Conservation (phyloP, 2,888 invertebrate species). For the Oscheius onirici region DNA sequence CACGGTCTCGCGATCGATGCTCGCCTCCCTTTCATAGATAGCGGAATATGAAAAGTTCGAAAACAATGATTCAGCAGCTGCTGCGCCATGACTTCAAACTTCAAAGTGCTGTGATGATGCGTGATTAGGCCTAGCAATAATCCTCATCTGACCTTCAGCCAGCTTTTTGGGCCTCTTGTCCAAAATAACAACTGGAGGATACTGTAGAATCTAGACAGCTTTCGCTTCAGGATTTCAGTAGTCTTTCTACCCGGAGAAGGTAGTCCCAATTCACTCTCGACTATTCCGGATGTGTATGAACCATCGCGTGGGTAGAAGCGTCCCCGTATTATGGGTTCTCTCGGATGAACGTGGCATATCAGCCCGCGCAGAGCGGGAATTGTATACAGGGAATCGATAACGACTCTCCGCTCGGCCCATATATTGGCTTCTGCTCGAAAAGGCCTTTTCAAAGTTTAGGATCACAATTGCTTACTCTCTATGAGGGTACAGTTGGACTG, state of each 20-base stretch:
- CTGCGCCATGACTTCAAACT: too few species aligned
- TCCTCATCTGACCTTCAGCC: too few species aligned
- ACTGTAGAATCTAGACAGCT: too few species aligned
- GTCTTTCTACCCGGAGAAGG: too few species aligned
- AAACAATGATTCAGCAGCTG: slow-evolving; percentile 3
- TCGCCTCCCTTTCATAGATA: slow-evolving; percentile 19
- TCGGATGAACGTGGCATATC: slow-evolving; percentile 30
- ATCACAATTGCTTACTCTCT: too few species aligned
- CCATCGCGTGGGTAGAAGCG: slow-evolving; percentile 21
- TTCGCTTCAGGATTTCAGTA: too few species aligned
- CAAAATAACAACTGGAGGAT: too few species aligned
- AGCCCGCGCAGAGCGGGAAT: slow-evolving; percentile 33
- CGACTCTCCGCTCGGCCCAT: slow-evolving; percentile 11
- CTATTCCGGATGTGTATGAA: slow-evolving; percentile 21
- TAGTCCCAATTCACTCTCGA: background rate
- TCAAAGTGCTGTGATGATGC: too few species aligned
- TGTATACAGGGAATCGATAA: slow-evolving; percentile 33
- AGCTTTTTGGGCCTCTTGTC: too few species aligned
- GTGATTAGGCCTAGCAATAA: too few species aligned
- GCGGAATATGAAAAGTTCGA: background rate
- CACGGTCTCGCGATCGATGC: slow-evolving; percentile 22
- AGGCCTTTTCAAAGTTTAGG: too few species aligned
- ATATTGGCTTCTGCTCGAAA: background rate
- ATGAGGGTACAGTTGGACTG: too few species aligned
- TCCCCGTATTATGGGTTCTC: slow-evolving; percentile 24